These are phyloP conservation scores for Congeria kusceri DNA, from an alignment of 2,888 invertebrate species.

Conservation along the genomic window DNA sequence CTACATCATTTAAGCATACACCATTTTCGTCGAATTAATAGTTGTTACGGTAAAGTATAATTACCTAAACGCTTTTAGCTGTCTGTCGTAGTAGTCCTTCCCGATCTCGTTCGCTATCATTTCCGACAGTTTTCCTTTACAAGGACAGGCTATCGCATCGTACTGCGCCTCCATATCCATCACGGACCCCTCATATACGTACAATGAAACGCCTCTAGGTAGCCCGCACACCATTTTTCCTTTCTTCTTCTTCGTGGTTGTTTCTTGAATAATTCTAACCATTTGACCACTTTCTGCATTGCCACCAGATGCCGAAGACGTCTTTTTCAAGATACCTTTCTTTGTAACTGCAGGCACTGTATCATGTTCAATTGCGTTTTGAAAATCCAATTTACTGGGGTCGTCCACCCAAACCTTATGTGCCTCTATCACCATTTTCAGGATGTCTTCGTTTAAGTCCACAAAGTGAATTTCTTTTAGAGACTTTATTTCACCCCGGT, in stretches of 20 bases:
- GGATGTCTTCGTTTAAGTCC: slow-evolving; percentile 43
- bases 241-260: not conserved
- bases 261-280: not conserved
- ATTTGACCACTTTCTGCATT: no score
- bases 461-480: slow-evolving; percentile 59
- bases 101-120: not conserved
- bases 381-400: slow-evolving; percentile 15
- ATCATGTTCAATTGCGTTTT: slow-evolving; percentile 22
- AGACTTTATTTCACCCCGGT: not conserved
- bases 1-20: no score
- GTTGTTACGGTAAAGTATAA: no score
- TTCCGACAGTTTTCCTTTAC: not conserved
- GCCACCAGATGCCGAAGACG: no score
- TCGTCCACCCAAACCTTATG: slow-evolving; percentile 30
- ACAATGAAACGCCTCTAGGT: not conserved
- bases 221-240: not conserved
- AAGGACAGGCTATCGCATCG: not conserved
- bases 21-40: no score
- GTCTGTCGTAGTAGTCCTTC: not conserved
- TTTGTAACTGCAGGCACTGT: not conserved
- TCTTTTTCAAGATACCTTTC: no score
- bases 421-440: slow-evolving; percentile 36
- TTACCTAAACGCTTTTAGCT: no score
- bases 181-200: not conserved
- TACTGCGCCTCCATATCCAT: not conserved